phyloP scores from a whole-genome alignment of 1,140 invertebrate species.

The Drosophila nannoptera region DNA sequence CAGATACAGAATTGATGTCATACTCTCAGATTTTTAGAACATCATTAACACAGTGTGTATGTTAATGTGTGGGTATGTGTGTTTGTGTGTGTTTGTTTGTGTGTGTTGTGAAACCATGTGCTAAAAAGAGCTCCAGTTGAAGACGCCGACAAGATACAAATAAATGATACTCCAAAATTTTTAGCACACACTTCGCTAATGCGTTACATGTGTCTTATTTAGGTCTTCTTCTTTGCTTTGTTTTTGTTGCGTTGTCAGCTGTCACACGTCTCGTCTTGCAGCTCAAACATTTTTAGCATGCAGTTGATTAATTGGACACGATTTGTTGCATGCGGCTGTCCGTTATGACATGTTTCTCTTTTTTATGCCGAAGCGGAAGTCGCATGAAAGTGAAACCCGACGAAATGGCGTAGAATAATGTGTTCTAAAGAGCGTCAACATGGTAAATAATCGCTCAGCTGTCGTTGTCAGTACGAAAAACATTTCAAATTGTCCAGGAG shows the following conservation, averaged over 20 bases:
- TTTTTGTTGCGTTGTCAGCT: conserved; percentile 20
- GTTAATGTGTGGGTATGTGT: too few species aligned
- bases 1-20: conserved; percentile 56
- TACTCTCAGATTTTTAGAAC: conserved; percentile 21
- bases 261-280: conserved; percentile 38
- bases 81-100: too few species aligned
- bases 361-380: conserved; percentile 12
- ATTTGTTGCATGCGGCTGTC: conserved; percentile 44
- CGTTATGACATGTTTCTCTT: conserved; percentile 41
- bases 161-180: too few species aligned
- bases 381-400: conserved; percentile 41
- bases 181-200: neutral
- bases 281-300: conserved; percentile 28
- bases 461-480: conserved; percentile 21
- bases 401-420: conserved; percentile 22
- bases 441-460: conserved; percentile 32
- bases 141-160: too few species aligned
- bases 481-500: neutral
- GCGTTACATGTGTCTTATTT: conserved; percentile 22
- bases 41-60: neutral
- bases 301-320: conserved; percentile 44
- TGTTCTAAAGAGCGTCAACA: conserved; percentile 40
- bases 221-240: neutral
- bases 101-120: too few species aligned
- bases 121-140: too few species aligned